These are phyloP conservation scores for Maconellicoccus hirsutus DNA, from an alignment of 1,140 invertebrate species.

Conservation along the genomic window DNA sequence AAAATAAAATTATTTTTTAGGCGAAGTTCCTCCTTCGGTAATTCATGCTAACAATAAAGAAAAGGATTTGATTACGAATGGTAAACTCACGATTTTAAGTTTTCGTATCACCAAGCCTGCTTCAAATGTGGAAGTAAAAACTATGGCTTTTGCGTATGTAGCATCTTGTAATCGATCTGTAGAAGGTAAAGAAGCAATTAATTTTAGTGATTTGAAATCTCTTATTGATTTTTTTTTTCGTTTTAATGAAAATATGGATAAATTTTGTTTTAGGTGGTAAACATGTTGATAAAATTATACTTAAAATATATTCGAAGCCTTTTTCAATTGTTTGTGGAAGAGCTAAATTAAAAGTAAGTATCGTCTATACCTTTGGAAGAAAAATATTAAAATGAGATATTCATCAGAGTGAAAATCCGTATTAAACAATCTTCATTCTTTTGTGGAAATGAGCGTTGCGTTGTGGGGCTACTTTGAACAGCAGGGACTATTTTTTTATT, in stretches of 20 bases:
- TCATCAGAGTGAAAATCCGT: no score
- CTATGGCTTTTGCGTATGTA: not conserved
- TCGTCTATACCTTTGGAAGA: no score
- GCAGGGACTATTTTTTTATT: no score
- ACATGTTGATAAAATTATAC: not conserved
- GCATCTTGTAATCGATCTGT: not conserved
- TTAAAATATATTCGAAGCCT: not conserved
- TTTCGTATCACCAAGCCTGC: not conserved
- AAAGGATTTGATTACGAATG: no score
- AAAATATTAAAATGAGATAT: no score
- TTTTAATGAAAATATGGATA: no score
- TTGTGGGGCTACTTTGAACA: no score
- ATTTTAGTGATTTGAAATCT: not conserved
- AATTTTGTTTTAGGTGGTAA: not conserved
- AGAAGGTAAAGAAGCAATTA: not conserved
- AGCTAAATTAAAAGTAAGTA: not conserved
- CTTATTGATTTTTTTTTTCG: not conserved
- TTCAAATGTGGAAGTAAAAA: not conserved
- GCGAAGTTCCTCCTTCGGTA: no score
- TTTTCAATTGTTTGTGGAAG: not conserved
- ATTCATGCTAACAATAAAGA: no score
- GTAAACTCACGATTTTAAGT: not conserved
- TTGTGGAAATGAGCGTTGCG: no score
- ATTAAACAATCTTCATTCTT: no score
- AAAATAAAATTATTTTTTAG: no score